Evolutionary conservation across 2,888 invertebrate genomes (phyloP).

Genomic region (Drosophila nigricruria): DNA sequence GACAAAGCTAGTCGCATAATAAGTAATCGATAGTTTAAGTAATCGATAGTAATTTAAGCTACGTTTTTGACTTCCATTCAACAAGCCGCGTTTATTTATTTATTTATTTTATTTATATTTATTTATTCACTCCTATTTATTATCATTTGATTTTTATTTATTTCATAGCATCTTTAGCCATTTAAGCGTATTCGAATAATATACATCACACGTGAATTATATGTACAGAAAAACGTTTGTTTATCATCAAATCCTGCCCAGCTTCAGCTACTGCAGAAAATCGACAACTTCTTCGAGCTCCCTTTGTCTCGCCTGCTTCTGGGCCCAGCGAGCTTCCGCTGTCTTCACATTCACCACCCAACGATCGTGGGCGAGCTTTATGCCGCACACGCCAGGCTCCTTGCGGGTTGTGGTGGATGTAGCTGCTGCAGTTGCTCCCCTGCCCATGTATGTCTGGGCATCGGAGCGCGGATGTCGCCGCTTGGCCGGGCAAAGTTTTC

Average conservation of each 20-base stretch:
- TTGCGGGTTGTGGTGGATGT: neutral
- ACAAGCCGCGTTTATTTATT: constrained; percentile 13
- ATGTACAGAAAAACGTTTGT: constrained; percentile 18
- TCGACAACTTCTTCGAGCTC: constrained; percentile 92
- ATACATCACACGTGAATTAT: constrained; percentile 58
- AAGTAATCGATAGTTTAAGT: neutral
- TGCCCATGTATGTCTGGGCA: constrained; percentile 77
- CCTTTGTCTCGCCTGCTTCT: constrained; percentile 90
- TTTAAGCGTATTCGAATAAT: constrained; percentile 68
- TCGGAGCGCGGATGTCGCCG: constrained; percentile 84
- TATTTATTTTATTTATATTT: too few relatives aligned
- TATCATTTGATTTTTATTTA: constrained; percentile 56
- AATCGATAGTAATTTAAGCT: constrained; percentile 3
- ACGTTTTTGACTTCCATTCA: neutral
- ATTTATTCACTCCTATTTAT: neutral
- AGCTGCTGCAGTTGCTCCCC: constrained; percentile 63
- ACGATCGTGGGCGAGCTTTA: constrained; percentile 90
- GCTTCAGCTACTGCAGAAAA: constrained; percentile 87
- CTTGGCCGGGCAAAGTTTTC: constrained; percentile 88
- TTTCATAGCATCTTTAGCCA: constrained; percentile 51
- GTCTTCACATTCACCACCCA: constrained; percentile 90
- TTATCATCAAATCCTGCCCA: neutral
- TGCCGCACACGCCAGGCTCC: constrained; percentile 86
- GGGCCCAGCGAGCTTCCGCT: constrained; percentile 91
- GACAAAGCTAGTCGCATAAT: constrained; percentile 33